These are phyloP conservation scores for Epizoanthus illoricatus DNA, from an alignment of 92 coral and sea anemone species.

Conservation along the genomic window DNA sequence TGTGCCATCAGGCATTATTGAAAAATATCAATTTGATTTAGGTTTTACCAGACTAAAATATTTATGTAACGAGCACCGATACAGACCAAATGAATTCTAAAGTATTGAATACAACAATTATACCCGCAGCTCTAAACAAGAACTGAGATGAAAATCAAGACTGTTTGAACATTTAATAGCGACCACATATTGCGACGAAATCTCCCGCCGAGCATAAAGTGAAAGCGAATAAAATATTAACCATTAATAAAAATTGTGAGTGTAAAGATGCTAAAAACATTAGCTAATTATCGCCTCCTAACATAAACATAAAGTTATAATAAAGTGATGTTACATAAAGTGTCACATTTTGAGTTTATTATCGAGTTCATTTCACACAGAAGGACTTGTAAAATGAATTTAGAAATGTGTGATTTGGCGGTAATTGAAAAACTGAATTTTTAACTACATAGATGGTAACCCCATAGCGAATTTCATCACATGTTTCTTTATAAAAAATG, in stretches of 20 bases:
- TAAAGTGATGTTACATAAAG: neutral
- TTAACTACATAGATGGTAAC: neutral
- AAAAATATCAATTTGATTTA: too few species aligned
- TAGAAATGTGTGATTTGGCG: neutral
- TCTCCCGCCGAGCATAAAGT: constrained; percentile 13
- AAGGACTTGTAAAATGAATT: neutral
- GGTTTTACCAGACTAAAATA: too few species aligned
- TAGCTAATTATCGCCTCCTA: constrained; percentile 34
- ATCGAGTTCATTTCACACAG: neutral
- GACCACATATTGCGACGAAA: neutral
- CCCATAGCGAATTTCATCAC: neutral
- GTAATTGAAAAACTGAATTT: neutral
- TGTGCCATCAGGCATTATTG: too few species aligned
- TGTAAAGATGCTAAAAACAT: neutral
- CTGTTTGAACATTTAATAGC: constrained; percentile 6
- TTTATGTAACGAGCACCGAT: neutral
- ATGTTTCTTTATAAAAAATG: neutral
- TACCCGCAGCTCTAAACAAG: constrained; percentile 1
- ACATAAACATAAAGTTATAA: constrained; percentile 14
- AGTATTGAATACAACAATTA: neutral
- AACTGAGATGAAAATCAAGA: neutral
- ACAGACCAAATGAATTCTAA: neutral
- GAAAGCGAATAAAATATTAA: constrained; percentile 28
- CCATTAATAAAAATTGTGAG: constrained; percentile 7
- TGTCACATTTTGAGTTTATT: neutral